These are phyloP conservation scores for Venustoraphidia nigricollis DNA, from an alignment of 2,888 invertebrate species.

Conservation along the genomic window DNA sequence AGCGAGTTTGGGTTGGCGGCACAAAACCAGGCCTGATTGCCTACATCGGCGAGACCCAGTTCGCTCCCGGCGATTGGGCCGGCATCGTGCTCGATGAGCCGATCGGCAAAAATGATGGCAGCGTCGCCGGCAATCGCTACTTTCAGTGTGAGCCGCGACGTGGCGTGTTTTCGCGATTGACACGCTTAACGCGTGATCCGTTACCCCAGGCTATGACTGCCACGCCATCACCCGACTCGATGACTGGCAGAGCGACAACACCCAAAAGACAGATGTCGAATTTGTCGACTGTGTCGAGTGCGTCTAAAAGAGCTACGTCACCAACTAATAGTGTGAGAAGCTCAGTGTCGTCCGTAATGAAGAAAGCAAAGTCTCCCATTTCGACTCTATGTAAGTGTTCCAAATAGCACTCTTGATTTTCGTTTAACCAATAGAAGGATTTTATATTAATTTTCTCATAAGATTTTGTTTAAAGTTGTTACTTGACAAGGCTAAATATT, in stretches of 20 bases:
- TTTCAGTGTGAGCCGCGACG: constrained; percentile 86
- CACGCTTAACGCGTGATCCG: constrained; percentile 64
- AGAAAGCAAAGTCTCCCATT: too few species aligned
- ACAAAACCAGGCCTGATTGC: constrained; percentile 84
- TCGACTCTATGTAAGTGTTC: too few species aligned
- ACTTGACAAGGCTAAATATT: too few species aligned
- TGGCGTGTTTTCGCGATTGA: constrained; percentile 86
- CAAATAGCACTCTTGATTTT: too few species aligned
- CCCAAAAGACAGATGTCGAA: not conserved
- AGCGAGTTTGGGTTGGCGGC: constrained; percentile 87
- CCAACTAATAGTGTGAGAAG: constrained; percentile 22
- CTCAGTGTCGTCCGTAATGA: too few species aligned
- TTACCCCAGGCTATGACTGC: constrained; percentile 32
- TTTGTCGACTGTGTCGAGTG: too few species aligned
- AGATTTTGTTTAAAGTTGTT: too few species aligned
- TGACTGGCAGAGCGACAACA: not conserved
- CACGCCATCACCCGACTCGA: constrained; percentile 8
- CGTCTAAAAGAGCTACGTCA: constrained; percentile 18
- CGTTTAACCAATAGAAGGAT: too few species aligned
- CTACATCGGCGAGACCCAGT: constrained; percentile 88
- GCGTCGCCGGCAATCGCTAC: constrained; percentile 80
- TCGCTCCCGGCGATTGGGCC: constrained; percentile 97
- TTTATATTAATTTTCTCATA: too few species aligned
- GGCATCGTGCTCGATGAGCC: constrained; percentile 92
- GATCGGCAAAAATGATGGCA: constrained; percentile 95